These are phyloP conservation scores for Papilio glaucus DNA, from an alignment of 1,140 invertebrate genomes.

Conservation along the genomic window DNA sequence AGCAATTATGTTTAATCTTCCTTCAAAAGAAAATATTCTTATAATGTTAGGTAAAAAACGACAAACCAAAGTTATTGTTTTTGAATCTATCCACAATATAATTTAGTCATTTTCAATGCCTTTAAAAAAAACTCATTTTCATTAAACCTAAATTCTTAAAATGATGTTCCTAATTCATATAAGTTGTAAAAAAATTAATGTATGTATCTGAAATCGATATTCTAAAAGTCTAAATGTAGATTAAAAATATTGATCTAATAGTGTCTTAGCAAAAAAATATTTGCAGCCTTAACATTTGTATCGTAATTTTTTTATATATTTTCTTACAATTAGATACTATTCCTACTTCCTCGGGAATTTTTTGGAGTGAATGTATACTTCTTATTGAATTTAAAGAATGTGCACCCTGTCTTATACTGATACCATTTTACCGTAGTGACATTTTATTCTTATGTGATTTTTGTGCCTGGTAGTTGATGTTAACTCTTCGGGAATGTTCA, in stretches of 20 bases:
- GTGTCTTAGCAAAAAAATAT: slow-evolving; percentile 17
- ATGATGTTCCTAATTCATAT: slow-evolving; percentile 9
- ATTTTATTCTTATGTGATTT: no score
- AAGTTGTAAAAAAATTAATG: not conserved
- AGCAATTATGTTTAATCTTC: no score
- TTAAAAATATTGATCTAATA: not conserved
- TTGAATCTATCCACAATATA: no score
- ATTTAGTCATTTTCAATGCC: no score
- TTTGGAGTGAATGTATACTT: not conserved
- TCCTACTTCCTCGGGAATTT: not conserved
- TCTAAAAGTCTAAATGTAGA: slow-evolving; percentile 12
- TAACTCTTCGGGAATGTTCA: no score
- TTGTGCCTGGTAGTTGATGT: no score
- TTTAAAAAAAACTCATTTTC: not conserved
- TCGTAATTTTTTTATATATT: not conserved
- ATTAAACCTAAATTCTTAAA: slow-evolving; percentile 8
- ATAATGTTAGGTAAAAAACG: no score
- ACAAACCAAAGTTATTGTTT: no score
- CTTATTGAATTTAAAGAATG: no score
- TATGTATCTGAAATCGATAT: not conserved
- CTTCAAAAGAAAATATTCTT: no score
- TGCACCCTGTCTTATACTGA: no score
- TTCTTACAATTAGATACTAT: not conserved
- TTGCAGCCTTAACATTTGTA: slow-evolving; percentile 1
- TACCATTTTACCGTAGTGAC: no score